Percentiles rank a stretch among this genome's conserved stretches.
These are phyloP conservation scores for Oreocharis arfaki DNA, from an alignment of 2,113 vertebrate genomes.

Conservation along the genomic window DNA sequence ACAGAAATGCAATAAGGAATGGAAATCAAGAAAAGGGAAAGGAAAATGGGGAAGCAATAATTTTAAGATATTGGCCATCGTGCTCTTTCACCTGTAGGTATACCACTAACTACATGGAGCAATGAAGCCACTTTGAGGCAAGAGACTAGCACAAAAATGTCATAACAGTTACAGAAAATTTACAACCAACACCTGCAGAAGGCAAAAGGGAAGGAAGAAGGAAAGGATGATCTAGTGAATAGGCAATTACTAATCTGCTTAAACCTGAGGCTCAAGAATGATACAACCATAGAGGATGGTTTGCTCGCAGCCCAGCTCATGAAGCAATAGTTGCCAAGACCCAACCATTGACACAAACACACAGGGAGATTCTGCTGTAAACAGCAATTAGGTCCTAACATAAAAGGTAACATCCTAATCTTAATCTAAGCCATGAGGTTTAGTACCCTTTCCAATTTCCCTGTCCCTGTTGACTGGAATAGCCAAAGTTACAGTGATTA, in stretches of 20 bases:
- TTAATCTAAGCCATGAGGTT: not conserved
- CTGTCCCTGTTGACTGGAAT: not conserved
- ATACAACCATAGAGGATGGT: not conserved
- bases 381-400: not conserved
- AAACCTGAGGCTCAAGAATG: not conserved
- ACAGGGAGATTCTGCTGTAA: not conserved
- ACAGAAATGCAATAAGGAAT: not conserved
- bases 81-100: not conserved
- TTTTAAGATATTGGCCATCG: not conserved
- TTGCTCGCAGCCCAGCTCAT: not conserved
- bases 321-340: not conserved
- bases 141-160: not conserved
- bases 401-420: not conserved
- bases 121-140: not conserved
- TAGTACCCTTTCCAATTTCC: not conserved
- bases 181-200: not conserved
- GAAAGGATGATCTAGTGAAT: not conserved
- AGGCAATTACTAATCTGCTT: not conserved
- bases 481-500: not conserved
- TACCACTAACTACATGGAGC: not conserved
- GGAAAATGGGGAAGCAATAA: not conserved
- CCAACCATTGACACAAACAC: fast-evolving
- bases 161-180: not conserved
- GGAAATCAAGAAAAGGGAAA: not conserved
- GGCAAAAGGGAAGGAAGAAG: not conserved